phyloP scores from a whole-genome alignment of 2,888 invertebrate genomes.

The Chironomus tentans region DNA sequence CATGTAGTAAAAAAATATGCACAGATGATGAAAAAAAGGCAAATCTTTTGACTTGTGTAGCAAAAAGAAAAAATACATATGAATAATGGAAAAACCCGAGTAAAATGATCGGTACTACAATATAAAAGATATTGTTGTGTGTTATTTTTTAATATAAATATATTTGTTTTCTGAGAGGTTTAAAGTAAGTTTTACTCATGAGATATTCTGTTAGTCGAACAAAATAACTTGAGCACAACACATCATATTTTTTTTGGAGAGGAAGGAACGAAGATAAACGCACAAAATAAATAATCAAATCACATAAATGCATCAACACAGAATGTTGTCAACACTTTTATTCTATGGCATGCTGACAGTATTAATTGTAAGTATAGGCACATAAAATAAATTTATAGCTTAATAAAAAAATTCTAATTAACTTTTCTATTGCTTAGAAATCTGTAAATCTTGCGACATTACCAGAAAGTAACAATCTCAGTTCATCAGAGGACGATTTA shows the following conservation, averaged over 20 bases:
- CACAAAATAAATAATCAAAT: too few relatives aligned
- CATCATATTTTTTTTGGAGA: not conserved
- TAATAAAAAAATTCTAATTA: not conserved
- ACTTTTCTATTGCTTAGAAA: not conserved
- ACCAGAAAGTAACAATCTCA: not conserved
- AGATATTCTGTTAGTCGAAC: not conserved
- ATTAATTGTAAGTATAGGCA: not conserved
- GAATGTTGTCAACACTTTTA: too few relatives aligned
- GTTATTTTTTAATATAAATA: not conserved
- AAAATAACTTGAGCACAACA: not conserved
- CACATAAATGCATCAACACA: too few relatives aligned
- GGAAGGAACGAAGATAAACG: not conserved
- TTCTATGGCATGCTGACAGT: not conserved
- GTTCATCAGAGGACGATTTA: not conserved
- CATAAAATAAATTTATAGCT: not conserved
- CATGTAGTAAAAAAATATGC: not conserved
- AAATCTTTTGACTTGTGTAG: not conserved
- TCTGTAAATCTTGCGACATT: not conserved
- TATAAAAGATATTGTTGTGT: not conserved
- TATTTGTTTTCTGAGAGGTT: not conserved
- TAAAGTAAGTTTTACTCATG: not conserved
- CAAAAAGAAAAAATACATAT: not conserved
- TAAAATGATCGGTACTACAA: not conserved
- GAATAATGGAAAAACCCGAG: constrained; percentile 17
- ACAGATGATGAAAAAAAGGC: not conserved